These are phyloP conservation scores for Melikaiella ostensackeni DNA, from an alignment of 2,888 invertebrate species.

Conservation along the genomic window DNA sequence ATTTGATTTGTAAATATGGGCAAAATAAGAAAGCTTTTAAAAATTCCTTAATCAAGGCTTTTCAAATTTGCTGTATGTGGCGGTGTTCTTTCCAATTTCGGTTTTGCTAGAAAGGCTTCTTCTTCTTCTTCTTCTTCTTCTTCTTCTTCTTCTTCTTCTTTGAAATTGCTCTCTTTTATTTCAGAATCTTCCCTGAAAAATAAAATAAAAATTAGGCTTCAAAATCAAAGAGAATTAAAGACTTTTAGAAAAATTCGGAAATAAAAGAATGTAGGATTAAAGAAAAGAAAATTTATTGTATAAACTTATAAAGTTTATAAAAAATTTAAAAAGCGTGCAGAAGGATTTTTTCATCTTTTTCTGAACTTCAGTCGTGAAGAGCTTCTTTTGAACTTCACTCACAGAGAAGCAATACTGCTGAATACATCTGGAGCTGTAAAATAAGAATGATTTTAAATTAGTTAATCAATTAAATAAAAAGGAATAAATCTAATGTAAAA, in stretches of 20 bases:
- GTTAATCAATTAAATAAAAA: slow-evolving; percentile 12
- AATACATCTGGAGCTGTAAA: slow-evolving; percentile 61
- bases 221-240: not conserved
- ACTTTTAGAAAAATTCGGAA: not conserved
- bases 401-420: slow-evolving; percentile 68
- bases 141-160: slow-evolving; percentile 52
- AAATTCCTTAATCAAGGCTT: not conserved
- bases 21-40: slow-evolving; percentile 51
- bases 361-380: slow-evolving; percentile 18
- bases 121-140: slow-evolving; percentile 53
- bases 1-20: slow-evolving; percentile 43
- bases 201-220: slow-evolving; percentile 38
- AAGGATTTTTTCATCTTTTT: not conserved
- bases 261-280: not conserved
- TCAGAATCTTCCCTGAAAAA: slow-evolving; percentile 33
- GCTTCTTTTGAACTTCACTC: slow-evolving; percentile 55
- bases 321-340: not conserved
- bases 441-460: slow-evolving; percentile 39
- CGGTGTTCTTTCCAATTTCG: slow-evolving; percentile 69
- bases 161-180: slow-evolving; percentile 42
- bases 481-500: not conserved
- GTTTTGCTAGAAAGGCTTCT: slow-evolving; percentile 68
- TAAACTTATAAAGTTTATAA: not conserved
- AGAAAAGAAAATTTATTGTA: not conserved
- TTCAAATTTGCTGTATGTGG: slow-evolving; percentile 51